These are phyloP conservation scores for Netelia melanura DNA, from an alignment of 2,888 invertebrate species.

Conservation along the genomic window DNA sequence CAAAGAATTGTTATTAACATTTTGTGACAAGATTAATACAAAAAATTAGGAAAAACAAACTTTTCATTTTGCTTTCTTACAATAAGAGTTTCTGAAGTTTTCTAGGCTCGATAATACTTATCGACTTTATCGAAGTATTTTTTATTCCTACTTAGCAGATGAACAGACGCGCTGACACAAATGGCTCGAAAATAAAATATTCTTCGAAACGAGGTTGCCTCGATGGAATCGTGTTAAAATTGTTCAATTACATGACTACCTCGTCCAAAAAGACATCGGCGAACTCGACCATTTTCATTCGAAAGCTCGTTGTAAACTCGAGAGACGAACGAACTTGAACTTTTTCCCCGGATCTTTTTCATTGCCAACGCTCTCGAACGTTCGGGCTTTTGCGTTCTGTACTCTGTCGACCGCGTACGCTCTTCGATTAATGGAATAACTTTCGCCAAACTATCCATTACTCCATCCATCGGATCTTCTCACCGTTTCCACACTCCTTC, in stretches of 20 bases:
- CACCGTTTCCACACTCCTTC: conserved; percentile 43
- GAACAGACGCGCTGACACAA: too few species aligned
- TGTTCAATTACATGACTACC: neutral
- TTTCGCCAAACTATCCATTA: conserved; percentile 81
- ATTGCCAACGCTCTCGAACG: conserved; percentile 12
- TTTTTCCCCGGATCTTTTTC: conserved; percentile 2
- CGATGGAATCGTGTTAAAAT: neutral
- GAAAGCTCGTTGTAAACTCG: conserved; percentile 19
- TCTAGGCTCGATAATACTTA: too few species aligned
- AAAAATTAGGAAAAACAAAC: too few species aligned
- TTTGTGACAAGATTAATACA: too few species aligned
- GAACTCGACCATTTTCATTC: conserved; percentile 9
- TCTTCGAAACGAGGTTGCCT: too few species aligned
- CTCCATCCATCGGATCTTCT: conserved; percentile 74
- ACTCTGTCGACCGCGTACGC: conserved; percentile 20
- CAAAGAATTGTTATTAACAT: too few species aligned
- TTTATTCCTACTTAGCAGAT: too few species aligned
- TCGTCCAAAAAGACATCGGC: neutral
- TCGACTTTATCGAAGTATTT: too few species aligned
- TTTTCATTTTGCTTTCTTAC: too few species aligned
- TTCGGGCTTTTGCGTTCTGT: neutral
- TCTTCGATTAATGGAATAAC: conserved; percentile 81
- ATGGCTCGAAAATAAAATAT: too few species aligned
- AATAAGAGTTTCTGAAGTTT: too few species aligned
- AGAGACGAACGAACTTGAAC: conserved; percentile 1